Conservation (phyloP, 2,797 vertebrate genomes). For the Lacerta viridis region DNA sequence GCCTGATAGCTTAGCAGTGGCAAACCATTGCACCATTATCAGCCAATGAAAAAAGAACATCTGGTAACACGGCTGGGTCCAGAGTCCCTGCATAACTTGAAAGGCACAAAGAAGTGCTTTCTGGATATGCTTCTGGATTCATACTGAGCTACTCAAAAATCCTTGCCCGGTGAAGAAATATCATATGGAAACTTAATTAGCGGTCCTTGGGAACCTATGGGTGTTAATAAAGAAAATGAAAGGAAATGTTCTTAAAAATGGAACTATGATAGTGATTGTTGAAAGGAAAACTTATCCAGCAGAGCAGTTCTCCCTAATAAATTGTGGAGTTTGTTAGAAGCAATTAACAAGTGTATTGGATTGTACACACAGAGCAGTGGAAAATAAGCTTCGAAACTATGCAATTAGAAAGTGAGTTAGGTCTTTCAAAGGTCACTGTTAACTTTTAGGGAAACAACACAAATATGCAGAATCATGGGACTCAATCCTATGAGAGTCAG, state of each 20-base stretch:
- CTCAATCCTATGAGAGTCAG: background rate
- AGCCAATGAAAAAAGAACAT: slow-evolving; percentile 22
- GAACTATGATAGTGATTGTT: background rate
- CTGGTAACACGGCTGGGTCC: background rate
- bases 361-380: background rate
- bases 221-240: slow-evolving; percentile 6
- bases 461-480: background rate
- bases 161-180: background rate
- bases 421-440: background rate
- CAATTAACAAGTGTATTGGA: background rate
- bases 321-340: slow-evolving; percentile 10
- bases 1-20: background rate
- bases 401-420: background rate
- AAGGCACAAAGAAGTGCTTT: background rate
- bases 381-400: background rate
- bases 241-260: background rate
- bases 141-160: slow-evolving; percentile 11
- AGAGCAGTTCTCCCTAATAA: slow-evolving; percentile 1
- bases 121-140: background rate
- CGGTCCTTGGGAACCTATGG: slow-evolving; percentile 9
- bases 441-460: background rate
- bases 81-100: background rate
- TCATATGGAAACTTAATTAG: slow-evolving; percentile 17
- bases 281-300: slow-evolving; percentile 7
- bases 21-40: slow-evolving; percentile 14